Evolutionary conservation across 1,140 invertebrate genomes (phyloP), one percentile per base, ranked within the genome.

Genomic region (Penaeus vannamei): DNA sequence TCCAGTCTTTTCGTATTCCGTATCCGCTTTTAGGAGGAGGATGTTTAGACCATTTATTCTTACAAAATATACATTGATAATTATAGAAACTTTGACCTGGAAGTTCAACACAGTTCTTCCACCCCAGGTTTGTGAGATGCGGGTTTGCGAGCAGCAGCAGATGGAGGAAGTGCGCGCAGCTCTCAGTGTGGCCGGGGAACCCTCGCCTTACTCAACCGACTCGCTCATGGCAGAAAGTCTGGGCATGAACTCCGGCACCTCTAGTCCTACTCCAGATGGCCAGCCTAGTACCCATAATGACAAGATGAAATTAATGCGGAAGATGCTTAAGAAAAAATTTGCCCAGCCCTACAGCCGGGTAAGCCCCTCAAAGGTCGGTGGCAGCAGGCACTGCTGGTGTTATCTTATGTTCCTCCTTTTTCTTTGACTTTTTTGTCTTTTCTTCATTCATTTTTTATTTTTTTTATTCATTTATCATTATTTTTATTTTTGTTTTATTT

Each of bases 141-240:
- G 86, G 29, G 83, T 91, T 23, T 91, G 90, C 72, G 90, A 91
- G 66, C 83, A 88, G 29, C 83, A 85, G 62, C 90, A 91, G 64
- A 91, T 91, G 85, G 90, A 91, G 72, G 90, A 91, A 60, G 87
- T 91, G 26, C 86, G 88, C 32, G 84, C 87, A 26, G 80, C 90
- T 69, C 88, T 87, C 22, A 91, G 72, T 64, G 87, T 87, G 19
- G 89, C 86, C 0, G 86, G 84, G 29, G 89, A 91, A 62, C 86
- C 90, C 20, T 90, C 90, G 5, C 90, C 89, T 0, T 90, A 86
- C 72, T 89, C 90, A 0, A 89, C 90, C 3, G 87, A 86, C 26
- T 86, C 87, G 12, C 85, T 89, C 14, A 84, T 86, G 60, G 90
- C 87, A 23, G 90, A 88, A 62, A 83, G 23, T 60, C 26, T 90